Base-by-base conservation (phyloP, 2,888 invertebrate species). In the Leptarthrus brevirostris region DNA sequence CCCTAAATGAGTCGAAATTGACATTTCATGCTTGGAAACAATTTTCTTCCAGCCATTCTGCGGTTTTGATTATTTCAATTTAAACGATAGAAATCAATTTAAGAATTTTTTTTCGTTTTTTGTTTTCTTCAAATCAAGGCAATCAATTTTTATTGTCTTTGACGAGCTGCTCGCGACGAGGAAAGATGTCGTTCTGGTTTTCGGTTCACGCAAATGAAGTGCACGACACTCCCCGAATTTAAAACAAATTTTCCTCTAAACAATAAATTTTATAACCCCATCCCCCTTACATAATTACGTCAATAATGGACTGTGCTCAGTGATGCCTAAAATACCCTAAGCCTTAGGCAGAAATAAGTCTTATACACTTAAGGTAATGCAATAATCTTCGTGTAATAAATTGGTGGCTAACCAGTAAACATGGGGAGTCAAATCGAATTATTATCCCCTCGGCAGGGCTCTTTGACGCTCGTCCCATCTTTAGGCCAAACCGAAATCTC, bases 11-110 rank as follows among this genome's bases (percentile, higher is more conserved):
- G 61, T 70, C 73, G 74, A 81, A 83, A 83, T 84, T 82, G 81
- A 82, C 81, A 81, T 84, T 81, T 82, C 84, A 83, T 84, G 84
- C 82, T 81, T 81, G 82, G 82, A 84, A 84, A 83, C 83, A 84
- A 84, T 84, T 84, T 84, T 77, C 71, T 24, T 24, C 20, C 34
- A 64, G 64, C 34, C 52, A 69, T 69, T 49, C 52, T 20, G 6
- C 14, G 30, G 52, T 26, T 34, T 30, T 16, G 12, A 47, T 16
- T 30, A 49, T 69, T 69, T 69, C 69, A 69, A 69, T 69, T 54
- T 69, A 52, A 49, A 12, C 22, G 52, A n/a, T 30, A 30, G 12
- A 69, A 69, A 69, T 69, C 69, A 69, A 69, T 69, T 69, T 49
- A n/a, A 49, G 18, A 20, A 18, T 49, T 18, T 8, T n/a, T n/a